Conservation (phyloP, 1,140 invertebrate genomes). For the Bacillus rossius region DNA sequence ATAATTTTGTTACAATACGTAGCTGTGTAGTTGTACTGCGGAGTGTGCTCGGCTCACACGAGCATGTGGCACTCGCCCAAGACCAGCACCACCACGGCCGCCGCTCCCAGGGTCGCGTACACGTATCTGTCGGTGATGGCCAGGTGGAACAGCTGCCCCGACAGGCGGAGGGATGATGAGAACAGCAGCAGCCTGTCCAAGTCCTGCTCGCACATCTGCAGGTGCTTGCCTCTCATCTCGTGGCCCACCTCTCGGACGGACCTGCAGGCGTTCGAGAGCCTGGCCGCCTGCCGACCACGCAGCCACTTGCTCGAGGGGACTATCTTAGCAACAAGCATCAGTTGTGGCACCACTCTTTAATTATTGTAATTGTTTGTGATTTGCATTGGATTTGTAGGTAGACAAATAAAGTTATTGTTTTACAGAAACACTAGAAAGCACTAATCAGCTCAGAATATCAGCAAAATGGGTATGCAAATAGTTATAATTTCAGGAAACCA, state of each 20-base stretch:
- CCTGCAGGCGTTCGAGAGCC: conserved; percentile 66
- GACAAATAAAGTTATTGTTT: neutral
- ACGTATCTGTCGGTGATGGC: conserved; percentile 63
- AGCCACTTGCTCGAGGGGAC: neutral
- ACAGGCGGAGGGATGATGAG: conserved; percentile 64
- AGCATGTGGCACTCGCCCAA: conserved; percentile 57
- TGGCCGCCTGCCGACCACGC: conserved; percentile 55
- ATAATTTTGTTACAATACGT: too few relatives aligned
- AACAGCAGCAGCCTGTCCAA: conserved; percentile 71
- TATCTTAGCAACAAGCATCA: too few relatives aligned
- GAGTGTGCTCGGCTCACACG: too few relatives aligned
- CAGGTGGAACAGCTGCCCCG: conserved; percentile 62
- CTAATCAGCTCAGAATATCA: neutral
- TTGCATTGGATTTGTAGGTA: too few relatives aligned
- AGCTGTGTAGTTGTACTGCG: too few relatives aligned
- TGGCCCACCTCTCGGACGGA: conserved; percentile 64
- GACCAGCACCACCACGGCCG: conserved; percentile 52
- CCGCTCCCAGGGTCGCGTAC: conserved; percentile 54
- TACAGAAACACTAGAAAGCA: neutral
- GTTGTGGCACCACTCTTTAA: too few relatives aligned
- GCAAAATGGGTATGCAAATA: neutral
- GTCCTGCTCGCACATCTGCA: conserved; percentile 69
- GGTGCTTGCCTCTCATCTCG: conserved; percentile 69
- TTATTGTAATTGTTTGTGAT: too few relatives aligned
- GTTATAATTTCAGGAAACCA: too few relatives aligned